Conservation (phyloP, 2,888 invertebrate genomes). For the Iphiclides podalirius region DNA sequence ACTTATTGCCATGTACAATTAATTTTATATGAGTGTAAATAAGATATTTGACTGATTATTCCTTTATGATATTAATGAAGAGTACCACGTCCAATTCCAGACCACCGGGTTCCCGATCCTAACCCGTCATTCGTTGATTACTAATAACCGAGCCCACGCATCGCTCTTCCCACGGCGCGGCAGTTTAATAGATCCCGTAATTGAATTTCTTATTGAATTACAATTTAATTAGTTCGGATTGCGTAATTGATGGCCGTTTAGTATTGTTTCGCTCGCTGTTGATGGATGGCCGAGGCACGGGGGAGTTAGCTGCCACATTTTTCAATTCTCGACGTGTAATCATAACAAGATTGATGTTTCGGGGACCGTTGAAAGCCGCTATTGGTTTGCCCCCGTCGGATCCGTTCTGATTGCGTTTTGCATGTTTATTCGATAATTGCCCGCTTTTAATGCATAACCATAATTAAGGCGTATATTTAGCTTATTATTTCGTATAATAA, state of each 20-base stretch:
- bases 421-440: slow-evolving; percentile 7
- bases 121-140: slow-evolving; percentile 14
- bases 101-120: slow-evolving; percentile 12
- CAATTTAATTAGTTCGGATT: slow-evolving; percentile 60
- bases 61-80: not conserved
- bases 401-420: slow-evolving; percentile 37
- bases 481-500: no score
- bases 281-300: slow-evolving; percentile 36
- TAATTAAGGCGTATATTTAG: no score
- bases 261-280: slow-evolving; percentile 45
- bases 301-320: slow-evolving; percentile 54
- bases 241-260: slow-evolving; percentile 50
- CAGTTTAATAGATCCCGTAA: slow-evolving; percentile 38
- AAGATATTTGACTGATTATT: no score
- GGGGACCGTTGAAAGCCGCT: slow-evolving; percentile 53
- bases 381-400: slow-evolving; percentile 50
- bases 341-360: slow-evolving; percentile 52
- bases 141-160: slow-evolving; percentile 21
- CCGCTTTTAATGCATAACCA: not conserved
- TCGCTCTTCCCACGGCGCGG: slow-evolving; percentile 45
- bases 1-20: no score
- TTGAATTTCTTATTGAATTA: slow-evolving; percentile 67
- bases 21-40: no score
- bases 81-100: not conserved
- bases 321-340: slow-evolving; percentile 56